phyloP scores from a whole-genome alignment of 2,113 vertebrate genomes.

The Tetrax tetrax region DNA sequence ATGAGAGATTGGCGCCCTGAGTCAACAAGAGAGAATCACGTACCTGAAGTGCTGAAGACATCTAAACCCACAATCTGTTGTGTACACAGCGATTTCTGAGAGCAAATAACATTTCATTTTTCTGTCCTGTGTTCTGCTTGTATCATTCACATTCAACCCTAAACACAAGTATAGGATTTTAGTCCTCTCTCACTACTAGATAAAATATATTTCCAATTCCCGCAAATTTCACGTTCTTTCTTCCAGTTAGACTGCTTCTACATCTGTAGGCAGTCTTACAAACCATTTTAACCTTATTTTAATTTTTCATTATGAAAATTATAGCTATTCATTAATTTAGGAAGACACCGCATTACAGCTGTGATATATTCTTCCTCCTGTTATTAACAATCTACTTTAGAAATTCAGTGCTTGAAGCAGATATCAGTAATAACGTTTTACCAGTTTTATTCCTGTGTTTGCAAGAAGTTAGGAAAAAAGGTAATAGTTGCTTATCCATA shows the following conservation, averaged over 20 bases:
- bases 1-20: constrained; percentile 8
- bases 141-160: neutral
- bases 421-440: constrained; percentile 60
- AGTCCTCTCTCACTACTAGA: constrained; percentile 26
- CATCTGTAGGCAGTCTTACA: constrained; percentile 70
- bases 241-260: constrained; percentile 74
- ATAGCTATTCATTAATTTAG: constrained; percentile 78
- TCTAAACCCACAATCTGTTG: constrained; percentile 39
- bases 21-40: constrained; percentile 23
- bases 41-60: neutral
- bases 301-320: constrained; percentile 79
- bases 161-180: neutral
- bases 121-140: neutral
- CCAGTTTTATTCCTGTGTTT: constrained; percentile 20
- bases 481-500: neutral
- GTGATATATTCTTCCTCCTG: constrained; percentile 72
- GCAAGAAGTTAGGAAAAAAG: constrained; percentile 55
- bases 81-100: constrained; percentile 43
- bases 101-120: constrained; percentile 38
- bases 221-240: constrained; percentile 64
- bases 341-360: constrained; percentile 72
- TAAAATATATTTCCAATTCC: constrained; percentile 63
- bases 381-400: constrained; percentile 75
- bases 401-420: constrained; percentile 72
- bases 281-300: constrained; percentile 78